A percentile compares a stretch with the other conserved stretches of the same genome.
Evolutionary conservation across 2,888 invertebrate species (phyloP).

Genomic region (Allolobophora icterica): DNA sequence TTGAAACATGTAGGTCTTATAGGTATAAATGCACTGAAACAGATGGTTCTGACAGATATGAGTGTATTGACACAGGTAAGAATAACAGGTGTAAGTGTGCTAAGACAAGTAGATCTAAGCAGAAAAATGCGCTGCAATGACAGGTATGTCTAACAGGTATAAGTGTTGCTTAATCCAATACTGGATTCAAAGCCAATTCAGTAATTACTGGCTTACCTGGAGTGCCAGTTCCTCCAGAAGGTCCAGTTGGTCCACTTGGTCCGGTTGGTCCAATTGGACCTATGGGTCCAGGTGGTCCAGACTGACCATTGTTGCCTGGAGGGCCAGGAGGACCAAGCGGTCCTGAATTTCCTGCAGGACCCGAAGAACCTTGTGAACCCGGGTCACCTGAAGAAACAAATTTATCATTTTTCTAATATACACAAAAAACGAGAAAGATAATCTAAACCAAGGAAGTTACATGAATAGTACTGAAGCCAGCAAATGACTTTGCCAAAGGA

Average conservation of each 20-base stretch:
- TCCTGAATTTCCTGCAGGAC: constrained; percentile 39
- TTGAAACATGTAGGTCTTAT: background rate
- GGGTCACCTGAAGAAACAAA: constrained; percentile 22
- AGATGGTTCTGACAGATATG: background rate
- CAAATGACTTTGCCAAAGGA: no score
- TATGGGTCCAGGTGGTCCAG: constrained; percentile 33
- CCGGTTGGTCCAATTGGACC: constrained; percentile 38
- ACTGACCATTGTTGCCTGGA: constrained; percentile 15
- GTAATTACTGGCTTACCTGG: constrained; percentile 27
- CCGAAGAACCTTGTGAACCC: constrained; percentile 28
- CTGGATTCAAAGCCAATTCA: constrained; percentile 23
- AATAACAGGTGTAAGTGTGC: no score
- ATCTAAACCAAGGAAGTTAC: no score
- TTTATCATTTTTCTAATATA: background rate
- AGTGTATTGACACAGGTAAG: no score
- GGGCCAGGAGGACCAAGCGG: constrained; percentile 43
- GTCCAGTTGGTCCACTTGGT: constrained; percentile 35
- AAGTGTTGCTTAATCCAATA: background rate
- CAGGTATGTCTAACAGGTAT: no score
- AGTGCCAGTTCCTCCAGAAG: constrained; percentile 24
- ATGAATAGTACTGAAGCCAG: no score
- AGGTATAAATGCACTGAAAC: background rate
- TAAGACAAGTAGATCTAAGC: no score
- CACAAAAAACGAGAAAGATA: background rate
- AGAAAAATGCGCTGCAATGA: no score